These are phyloP conservation scores for Oeneis ivallda DNA, from an alignment of 2,888 invertebrate genomes.

Conservation along the genomic window DNA sequence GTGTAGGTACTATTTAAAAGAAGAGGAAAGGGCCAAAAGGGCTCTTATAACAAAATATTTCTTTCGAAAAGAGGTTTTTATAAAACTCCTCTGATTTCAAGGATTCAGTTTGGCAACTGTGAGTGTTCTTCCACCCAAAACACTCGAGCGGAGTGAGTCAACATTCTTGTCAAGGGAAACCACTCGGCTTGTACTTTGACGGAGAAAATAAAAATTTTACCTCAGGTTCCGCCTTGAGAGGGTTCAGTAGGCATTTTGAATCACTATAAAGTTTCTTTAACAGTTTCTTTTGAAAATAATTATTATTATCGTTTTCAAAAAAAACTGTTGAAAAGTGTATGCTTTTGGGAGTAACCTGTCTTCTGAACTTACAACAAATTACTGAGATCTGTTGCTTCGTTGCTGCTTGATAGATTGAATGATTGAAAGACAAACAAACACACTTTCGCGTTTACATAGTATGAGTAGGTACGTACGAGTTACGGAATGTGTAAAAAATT, in stretches of 20 bases:
- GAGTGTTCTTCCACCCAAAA: slow-evolving; percentile 25
- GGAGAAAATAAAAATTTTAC: background rate
- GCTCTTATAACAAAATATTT: slow-evolving; percentile 18
- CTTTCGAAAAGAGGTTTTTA: slow-evolving; percentile 18
- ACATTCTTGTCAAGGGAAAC: slow-evolving; percentile 16
- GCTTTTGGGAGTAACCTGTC: too few species aligned
- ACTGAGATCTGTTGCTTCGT: too few species aligned
- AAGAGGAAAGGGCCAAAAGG: background rate
- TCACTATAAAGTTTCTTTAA: background rate
- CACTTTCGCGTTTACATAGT: too few species aligned
- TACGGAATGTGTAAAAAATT: too few species aligned
- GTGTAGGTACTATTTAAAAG: background rate
- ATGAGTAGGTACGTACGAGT: too few species aligned
- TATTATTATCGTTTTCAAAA: too few species aligned
- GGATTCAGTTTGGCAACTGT: slow-evolving; percentile 20
- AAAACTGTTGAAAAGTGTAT: too few species aligned
- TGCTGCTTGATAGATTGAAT: too few species aligned
- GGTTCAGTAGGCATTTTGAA: background rate
- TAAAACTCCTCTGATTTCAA: slow-evolving; percentile 5
- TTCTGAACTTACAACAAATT: too few species aligned
- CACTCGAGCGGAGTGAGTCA: slow-evolving; percentile 12
- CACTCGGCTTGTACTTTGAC: slow-evolving; percentile 2
- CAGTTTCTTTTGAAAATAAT: too few species aligned
- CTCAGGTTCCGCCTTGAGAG: background rate
- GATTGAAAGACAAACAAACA: too few species aligned